Evolutionary conservation across 2,888 invertebrate genomes (phyloP), one percentile per base, ranked within the genome.

Genomic region (Doris montereyensis): DNA sequence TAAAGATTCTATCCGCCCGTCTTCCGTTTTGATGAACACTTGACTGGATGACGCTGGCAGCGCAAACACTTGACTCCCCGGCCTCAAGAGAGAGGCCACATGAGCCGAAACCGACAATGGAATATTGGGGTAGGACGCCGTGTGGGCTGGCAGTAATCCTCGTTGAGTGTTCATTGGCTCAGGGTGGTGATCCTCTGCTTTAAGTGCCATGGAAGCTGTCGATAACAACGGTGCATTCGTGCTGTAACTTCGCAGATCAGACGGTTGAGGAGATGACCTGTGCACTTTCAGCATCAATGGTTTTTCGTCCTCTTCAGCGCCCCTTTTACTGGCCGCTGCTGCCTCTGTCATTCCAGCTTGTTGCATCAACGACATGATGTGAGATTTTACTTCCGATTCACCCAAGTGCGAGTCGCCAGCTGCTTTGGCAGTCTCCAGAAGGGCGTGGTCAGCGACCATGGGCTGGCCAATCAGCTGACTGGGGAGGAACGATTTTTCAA

Each of bases 401-500:
- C 41, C 13, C 5, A 77, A 30, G 1, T 41, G 68, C 30, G 65
- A 65, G 8, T 60, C 80, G 76, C n/a, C 34, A 65, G 26, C 13
- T 52, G 73, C 72, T 73, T 13, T 5, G 72, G 34, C 26, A 58
- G 79, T 75, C 17, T 74, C 77, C 8, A 72, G 74, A 32, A 81
- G 72, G 35, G 81, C 82, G 30, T 83, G 84, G 76, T 84, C 83
- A 26, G 84, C 86, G 30, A 86, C 85, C 79, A 85, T 81, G 32
- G 85, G 86, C 79, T 86, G 81, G 8, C 83, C 84, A 70, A 84
- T 85, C 32, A 82, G 80, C 52, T 83, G 84, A 71, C 78, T 77
- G 58, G 79, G 34, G 35, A 41, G 10, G 86, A 86, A 28, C 88
- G 77, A 78, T 87, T 86, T 76, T 87, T 87, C 73, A 87, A 83